Conservation (phyloP, 2,888 invertebrate genomes). For the Anoplius nigerrimus region DNA sequence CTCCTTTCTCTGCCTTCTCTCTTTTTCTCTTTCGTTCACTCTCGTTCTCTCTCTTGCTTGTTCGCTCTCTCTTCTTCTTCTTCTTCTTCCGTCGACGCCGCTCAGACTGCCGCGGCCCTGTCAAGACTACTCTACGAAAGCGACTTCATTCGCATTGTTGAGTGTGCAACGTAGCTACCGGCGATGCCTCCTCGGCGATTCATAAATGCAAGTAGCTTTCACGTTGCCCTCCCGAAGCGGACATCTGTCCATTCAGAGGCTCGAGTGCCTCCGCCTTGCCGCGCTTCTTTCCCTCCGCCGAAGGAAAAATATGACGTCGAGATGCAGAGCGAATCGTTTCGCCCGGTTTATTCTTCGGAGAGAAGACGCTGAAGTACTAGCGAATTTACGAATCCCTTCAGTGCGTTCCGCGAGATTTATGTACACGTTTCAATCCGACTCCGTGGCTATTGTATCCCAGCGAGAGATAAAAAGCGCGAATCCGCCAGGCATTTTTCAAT, state of each 20-base stretch:
- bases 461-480: no score
- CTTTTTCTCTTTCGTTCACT: background rate
- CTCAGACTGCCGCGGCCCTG: conserved; percentile 24
- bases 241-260: background rate
- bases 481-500: no score
- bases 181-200: conserved; percentile 33
- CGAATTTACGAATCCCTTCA: no score
- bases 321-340: no score
- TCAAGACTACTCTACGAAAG: conserved; percentile 17
- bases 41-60: conserved; percentile 37
- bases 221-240: background rate
- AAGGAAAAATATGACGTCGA: no score
- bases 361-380: no score
- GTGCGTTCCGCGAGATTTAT: no score
- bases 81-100: conserved; percentile 1
- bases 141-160: conserved; percentile 45
- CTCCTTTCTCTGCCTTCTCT: background rate
- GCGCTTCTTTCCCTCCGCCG: no score
- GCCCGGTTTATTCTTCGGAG: no score
- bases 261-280: no score
- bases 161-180: conserved; percentile 16
- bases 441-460: no score
- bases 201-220: conserved; percentile 10
- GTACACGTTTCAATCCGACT: no score
- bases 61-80: background rate